Evolutionary conservation across 2,888 invertebrate genomes (phyloP).

Genomic region (Pollenia griseotomentosa): DNA sequence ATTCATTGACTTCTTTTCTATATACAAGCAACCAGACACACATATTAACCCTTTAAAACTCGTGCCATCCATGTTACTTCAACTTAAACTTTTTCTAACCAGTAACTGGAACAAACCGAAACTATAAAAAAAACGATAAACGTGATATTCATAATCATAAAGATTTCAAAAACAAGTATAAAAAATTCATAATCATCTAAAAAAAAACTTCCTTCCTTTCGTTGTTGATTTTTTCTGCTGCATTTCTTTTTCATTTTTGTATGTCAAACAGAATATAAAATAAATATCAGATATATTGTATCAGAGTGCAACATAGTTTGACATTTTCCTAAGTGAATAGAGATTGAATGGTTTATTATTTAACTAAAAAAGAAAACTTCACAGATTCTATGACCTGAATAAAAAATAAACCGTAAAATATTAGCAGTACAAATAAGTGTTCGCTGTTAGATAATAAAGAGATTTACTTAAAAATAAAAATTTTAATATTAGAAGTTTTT

Average conservation of each 20-base stretch:
- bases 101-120: not conserved
- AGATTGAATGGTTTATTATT: conserved; percentile 49
- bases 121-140: conserved; percentile 48
- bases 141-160: conserved; percentile 68
- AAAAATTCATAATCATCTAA: not conserved
- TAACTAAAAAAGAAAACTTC: conserved; percentile 11
- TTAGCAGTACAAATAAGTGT: too few species aligned
- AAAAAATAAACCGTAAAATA: too few species aligned
- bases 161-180: conserved; percentile 22
- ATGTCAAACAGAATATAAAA: conserved; percentile 31
- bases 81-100: conserved; percentile 30
- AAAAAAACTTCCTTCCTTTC: conserved; percentile 30
- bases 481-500: too few species aligned
- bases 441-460: too few species aligned
- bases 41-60: conserved; percentile 18
- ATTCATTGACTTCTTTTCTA: conserved; percentile 70
- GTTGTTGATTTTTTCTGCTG: conserved; percentile 27
- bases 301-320: conserved; percentile 51
- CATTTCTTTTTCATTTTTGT: conserved; percentile 16
- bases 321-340: conserved; percentile 62
- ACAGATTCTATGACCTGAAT: conserved; percentile 31
- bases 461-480: too few species aligned
- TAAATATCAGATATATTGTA: conserved; percentile 33
- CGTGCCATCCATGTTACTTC: conserved; percentile 51
- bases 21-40: not conserved